These are phyloP conservation scores for Acromyrmex echinatior DNA, from an alignment of 1,140 invertebrate genomes.

Conservation along the genomic window DNA sequence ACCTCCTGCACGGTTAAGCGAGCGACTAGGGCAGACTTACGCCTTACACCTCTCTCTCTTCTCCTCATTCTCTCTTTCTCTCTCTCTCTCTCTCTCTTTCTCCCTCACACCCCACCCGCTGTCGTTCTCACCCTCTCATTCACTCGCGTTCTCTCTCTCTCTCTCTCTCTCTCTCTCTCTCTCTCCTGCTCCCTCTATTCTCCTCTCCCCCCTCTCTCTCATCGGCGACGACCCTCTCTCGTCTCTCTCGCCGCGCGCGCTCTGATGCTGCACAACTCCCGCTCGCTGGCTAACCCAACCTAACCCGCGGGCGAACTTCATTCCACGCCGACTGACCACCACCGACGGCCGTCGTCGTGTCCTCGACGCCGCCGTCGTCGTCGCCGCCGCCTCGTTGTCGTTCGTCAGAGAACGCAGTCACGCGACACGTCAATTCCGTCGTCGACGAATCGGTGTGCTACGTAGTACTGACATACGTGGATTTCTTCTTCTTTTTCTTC, in stretches of 20 bases:
- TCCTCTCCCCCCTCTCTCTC: constrained; percentile 65
- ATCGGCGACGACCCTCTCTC: constrained; percentile 69
- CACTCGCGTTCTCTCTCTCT: background rate
- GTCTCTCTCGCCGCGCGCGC: constrained; percentile 68
- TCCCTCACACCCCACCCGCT: constrained; percentile 13
- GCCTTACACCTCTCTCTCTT: constrained; percentile 79
- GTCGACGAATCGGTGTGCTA: constrained; percentile 18
- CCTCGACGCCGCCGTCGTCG: constrained; percentile 71
- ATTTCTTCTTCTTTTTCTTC: constrained; percentile 39
- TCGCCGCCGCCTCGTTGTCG: constrained; percentile 36
- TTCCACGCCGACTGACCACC: constrained; percentile 87
- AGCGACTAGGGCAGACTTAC: constrained; percentile 85
- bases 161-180: constrained; percentile 50
- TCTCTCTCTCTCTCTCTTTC: constrained; percentile 27
- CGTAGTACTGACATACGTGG: constrained; percentile 34
- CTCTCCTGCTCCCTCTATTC: constrained; percentile 64
- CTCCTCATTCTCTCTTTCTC: background rate
- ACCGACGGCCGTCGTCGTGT: constrained; percentile 85
- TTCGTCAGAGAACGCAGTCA: constrained; percentile 70
- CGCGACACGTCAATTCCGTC: constrained; percentile 63
- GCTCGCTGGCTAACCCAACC: constrained; percentile 82
- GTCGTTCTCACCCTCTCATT: constrained; percentile 48
- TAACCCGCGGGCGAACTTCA: constrained; percentile 86
- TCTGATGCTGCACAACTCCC: constrained; percentile 84
- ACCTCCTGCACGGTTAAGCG: constrained; percentile 78